Evolutionary conservation across 2,113 vertebrate species (phyloP).

Genomic region (Vireo altiloquus): DNA sequence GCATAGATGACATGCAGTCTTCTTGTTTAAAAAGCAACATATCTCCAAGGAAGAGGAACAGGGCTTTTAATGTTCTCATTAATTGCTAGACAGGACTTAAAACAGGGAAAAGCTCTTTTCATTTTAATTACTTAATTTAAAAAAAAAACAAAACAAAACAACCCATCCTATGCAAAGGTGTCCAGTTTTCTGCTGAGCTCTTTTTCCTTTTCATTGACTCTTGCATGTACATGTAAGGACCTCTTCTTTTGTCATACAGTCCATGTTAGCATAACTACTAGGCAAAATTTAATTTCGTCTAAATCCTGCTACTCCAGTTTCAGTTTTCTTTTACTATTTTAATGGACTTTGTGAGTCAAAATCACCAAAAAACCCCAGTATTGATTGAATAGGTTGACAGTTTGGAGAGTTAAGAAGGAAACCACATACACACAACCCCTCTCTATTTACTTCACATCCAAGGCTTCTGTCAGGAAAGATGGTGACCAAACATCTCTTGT

Average conservation of each 20-base stretch:
- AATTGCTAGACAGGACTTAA: background rate
- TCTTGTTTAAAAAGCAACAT: background rate
- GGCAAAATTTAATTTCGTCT: background rate
- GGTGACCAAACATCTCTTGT: background rate
- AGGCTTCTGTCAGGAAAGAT: background rate
- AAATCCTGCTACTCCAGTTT: background rate
- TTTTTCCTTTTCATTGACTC: background rate
- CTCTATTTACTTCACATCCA: background rate
- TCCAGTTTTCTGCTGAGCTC: background rate
- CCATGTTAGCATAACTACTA: background rate
- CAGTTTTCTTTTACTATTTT: background rate
- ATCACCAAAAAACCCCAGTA: background rate
- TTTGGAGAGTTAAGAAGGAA: background rate
- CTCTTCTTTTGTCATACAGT: background rate
- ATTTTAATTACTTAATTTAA: background rate
- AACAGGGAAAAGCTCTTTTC: background rate
- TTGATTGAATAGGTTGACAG: background rate
- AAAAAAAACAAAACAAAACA: background rate
- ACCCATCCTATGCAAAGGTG: background rate
- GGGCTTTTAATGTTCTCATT: background rate
- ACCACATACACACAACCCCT: background rate
- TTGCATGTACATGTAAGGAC: background rate
- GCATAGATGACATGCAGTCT: background rate
- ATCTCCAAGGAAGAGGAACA: background rate
- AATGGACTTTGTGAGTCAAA: background rate